Evolutionary conservation across 2,797 vertebrate genomes (phyloP), one percentile per base, ranked within the genome.

Genomic region (Pelobates cultripes): DNA sequence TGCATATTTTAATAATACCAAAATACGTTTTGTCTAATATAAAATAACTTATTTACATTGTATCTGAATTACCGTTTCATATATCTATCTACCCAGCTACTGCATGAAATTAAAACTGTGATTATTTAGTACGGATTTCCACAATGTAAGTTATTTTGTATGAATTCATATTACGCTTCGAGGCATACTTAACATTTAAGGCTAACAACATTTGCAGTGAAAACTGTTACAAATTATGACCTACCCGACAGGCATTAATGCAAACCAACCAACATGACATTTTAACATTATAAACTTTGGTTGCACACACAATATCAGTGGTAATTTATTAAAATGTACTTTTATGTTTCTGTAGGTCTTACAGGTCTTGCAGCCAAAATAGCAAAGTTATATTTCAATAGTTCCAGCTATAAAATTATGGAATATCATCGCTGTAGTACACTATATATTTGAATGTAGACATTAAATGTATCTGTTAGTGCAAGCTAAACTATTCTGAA

Each of bases 141-240:
- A 47, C 43, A 70, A 60, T 43, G 12, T 45, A 82, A 41, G 72
- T 55, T 69, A 15, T 70, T 82, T 41, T 72, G n/a, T 72, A 55
- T 71, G 28, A 67, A 64, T 53, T 75, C 40, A 76, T n/a, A 10
- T 51, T 44, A 40, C 73, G 80, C 80, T 78, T 77, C 17, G 5
- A 82, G 80, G 80, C 75, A 68, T 82, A 61, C 70, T 82, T 82
- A 82, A 82, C 80, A 82, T 82, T 78, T 53, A 67, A 61, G 42
- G 43, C 61, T 43, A 80, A 67, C 80, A 77, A 60, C 70, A 82
- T 73, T 75, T 73, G 70, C 66, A 72, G 45, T 15, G 60, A 73
- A 68, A 44, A 67, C 45, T 78, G 43, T 60, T 68, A 44, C 66
- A 63, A 73, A 60, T 67, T 78, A 82, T 82, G 70, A 77, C 80